A percentile compares a stretch with the other conserved stretches of the same genome.
Conservation (phyloP, 2,113 vertebrate genomes). For the Podarcis cretensis region DNA sequence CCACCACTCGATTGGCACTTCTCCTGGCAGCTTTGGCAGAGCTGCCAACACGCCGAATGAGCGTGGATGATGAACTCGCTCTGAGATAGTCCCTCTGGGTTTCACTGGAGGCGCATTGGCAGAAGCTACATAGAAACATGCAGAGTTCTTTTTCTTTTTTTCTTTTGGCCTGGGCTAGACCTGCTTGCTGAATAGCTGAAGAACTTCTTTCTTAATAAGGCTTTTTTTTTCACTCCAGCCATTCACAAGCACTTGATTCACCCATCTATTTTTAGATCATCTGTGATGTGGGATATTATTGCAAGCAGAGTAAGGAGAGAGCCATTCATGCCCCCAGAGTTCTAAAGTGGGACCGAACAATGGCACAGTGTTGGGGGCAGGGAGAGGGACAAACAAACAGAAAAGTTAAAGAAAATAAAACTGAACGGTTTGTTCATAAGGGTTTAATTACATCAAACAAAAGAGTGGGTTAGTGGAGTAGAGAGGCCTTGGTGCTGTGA, state of each 20-base stretch:
- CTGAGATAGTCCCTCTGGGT: background rate
- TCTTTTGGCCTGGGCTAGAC: background rate
- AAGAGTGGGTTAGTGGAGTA: conserved; percentile 31
- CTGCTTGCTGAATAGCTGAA: conserved; percentile 55
- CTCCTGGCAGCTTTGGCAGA: background rate
- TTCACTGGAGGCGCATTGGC: accelerated
- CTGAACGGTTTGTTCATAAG: conserved; percentile 64
- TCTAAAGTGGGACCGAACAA: conserved; percentile 60
- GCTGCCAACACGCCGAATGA: conserved; percentile 30
- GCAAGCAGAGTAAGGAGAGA: conserved; percentile 65
- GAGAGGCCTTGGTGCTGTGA: background rate
- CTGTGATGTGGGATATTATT: conserved; percentile 43
- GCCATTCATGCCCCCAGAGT: conserved; percentile 59
- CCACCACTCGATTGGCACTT: accelerated
- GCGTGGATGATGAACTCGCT: background rate
- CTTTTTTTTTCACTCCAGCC: conserved; percentile 43
- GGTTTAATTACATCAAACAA: conserved; percentile 57
- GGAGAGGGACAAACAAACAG: conserved; percentile 40
- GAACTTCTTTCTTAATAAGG: conserved; percentile 59
- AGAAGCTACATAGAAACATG: conserved; percentile 50
- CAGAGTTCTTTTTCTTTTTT: conserved; percentile 23
- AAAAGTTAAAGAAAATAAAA: conserved; percentile 63
- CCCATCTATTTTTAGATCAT: conserved; percentile 65
- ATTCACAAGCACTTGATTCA: conserved; percentile 65
- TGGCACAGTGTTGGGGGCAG: conserved; percentile 31